Percentiles rank a stretch among this genome's conserved stretches.
Conservation (phyloP, 2,888 invertebrate species). For the Tetanocera ferruginea region DNA sequence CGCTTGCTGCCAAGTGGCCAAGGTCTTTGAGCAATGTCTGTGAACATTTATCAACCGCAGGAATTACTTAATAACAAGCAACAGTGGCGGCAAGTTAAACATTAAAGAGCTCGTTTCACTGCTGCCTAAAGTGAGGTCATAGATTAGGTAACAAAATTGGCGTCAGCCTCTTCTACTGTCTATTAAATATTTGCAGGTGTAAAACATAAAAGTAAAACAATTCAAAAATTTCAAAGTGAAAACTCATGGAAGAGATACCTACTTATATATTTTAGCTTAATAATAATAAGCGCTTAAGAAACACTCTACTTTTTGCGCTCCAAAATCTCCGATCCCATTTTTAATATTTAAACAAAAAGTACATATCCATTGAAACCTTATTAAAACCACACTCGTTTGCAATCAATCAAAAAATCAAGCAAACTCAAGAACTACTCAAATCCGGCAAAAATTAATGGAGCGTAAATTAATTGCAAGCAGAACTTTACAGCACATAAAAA, state of each 20-base stretch:
- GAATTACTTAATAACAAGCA: constrained; percentile 29
- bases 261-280: background rate
- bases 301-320: background rate
- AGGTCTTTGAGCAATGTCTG: background rate
- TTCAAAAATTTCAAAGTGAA: background rate
- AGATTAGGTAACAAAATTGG: background rate
- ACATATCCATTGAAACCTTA: background rate
- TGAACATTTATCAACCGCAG: constrained; percentile 33
- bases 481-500: background rate
- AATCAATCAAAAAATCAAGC: constrained; percentile 19
- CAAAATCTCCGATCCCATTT: background rate
- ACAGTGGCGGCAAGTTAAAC: background rate
- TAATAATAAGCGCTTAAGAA: background rate
- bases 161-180: background rate
- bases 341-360: background rate
- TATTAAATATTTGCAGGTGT: constrained; percentile 2
- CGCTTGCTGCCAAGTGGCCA: background rate
- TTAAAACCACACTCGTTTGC: constrained; percentile 24
- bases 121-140: background rate
- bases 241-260: background rate
- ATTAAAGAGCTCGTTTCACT: background rate
- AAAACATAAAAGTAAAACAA: background rate
- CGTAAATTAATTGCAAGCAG: background rate
- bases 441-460: constrained; percentile 30
- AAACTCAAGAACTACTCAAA: background rate